A percentile compares a stretch with the other conserved stretches of the same genome.
These are phyloP conservation scores for Benthochromis sp. DNA, from an alignment of 2,113 vertebrate species.

Conservation along the genomic window DNA sequence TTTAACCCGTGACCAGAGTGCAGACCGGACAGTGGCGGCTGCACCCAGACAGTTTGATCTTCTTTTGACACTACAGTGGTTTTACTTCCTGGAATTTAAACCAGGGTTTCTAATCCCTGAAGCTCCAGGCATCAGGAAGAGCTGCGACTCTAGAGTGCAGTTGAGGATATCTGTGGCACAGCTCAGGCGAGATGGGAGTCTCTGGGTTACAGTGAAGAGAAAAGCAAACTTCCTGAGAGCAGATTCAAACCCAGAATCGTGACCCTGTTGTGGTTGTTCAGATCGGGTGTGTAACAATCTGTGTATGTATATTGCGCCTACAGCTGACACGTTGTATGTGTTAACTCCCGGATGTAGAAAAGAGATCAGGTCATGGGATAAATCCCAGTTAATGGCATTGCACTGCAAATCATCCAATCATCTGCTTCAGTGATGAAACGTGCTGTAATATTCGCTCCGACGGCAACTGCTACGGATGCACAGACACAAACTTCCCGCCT, in stretches of 20 bases:
- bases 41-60: neutral
- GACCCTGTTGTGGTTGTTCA: neutral
- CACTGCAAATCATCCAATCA: neutral
- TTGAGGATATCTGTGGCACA: constrained; percentile 14
- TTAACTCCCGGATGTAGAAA: constrained; percentile 5
- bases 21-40: neutral
- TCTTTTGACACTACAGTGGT: neutral
- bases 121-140: constrained; percentile 16
- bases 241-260: constrained; percentile 26
- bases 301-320: neutral
- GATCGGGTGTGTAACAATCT: neutral
- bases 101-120: neutral
- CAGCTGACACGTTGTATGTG: neutral
- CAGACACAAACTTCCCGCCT: neutral
- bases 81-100: constrained; percentile 13
- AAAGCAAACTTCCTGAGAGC: constrained; percentile 60
- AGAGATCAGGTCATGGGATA: neutral
- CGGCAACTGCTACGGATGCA: neutral
- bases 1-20: neutral
- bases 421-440: neutral
- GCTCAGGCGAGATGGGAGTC: neutral
- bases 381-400: neutral
- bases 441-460: neutral
- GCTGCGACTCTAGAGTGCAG: neutral
- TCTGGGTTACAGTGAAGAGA: constrained; percentile 21